Base-by-base conservation (phyloP, 2,888 invertebrate species). In the Leucophenga maculata region DNA sequence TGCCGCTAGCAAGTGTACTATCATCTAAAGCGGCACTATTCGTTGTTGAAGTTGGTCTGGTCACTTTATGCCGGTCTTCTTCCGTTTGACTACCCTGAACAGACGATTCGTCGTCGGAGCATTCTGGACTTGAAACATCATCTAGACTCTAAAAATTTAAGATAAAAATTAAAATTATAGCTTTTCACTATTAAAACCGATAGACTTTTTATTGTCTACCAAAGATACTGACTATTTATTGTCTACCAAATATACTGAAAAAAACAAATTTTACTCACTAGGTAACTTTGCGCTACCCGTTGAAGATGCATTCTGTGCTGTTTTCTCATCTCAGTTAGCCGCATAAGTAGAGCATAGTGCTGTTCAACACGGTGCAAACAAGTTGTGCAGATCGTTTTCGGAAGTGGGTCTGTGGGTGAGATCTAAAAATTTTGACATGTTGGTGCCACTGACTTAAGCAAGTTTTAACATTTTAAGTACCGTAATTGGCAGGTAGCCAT, bases 401-500 rank as follows among this genome's bases (percentile, higher is more conserved):
- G 94, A 72, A 94, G 87, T 66, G 93, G 92, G 87, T 92, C 92
- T 76, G 91, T 90, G 69, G 91, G 90, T 65, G 91, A 91, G 68
- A 92, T 91, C 92, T 92, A 85, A 64, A n/a, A 89, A 54, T 9
- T 16, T 31, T n/a, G 22, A 57, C 71, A 69, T 69, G 70, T 60
- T 65, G 68, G 6, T 11, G 6, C 39, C 50, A n/a, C 54, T 32
- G n/a, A 31, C 50, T 13, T 3, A 13, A 52, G 16, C 16, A 48
- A 6, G 26, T 14, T 65, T 50, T 50, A 18, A 50, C 16, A 50
- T 50, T 59, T 67, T n/a, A 67, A 91, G 89, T 89, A 95, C 95
- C 83, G 93, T 93, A 82, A 95, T 94, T 72, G 95, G 95, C 72
- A 95, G 90, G 87, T 94, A 93, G 83, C 92, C 92, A 89, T 93